These are phyloP conservation scores for Vimba vimba DNA, from an alignment of 2,113 vertebrate genomes.

Conservation along the genomic window DNA sequence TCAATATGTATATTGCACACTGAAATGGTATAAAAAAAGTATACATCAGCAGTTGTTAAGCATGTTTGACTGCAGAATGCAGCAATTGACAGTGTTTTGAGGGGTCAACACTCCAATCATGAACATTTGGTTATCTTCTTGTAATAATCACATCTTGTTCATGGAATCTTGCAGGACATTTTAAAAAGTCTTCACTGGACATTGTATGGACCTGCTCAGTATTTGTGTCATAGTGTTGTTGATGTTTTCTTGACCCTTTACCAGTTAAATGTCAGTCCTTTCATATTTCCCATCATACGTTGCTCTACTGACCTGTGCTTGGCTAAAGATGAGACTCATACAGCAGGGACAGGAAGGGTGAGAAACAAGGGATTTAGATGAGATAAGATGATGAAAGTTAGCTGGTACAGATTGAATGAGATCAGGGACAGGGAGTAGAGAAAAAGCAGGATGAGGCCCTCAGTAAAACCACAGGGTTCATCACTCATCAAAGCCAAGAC, in stretches of 20 bases:
- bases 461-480: slow-evolving; percentile 31
- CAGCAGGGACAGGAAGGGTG: slow-evolving; percentile 2
- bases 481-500: slow-evolving; percentile 20
- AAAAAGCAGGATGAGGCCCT: background rate
- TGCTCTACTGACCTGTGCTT: slow-evolving; percentile 41
- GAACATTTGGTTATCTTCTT: background rate
- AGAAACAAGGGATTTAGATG: slow-evolving; percentile 37
- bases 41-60: background rate
- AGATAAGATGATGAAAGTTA: slow-evolving; percentile 34
- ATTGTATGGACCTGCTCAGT: background rate
- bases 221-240: slow-evolving; percentile 23
- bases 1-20: background rate
- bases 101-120: background rate
- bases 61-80: background rate
- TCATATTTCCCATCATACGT: slow-evolving; percentile 1
- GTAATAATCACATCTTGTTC: background rate
- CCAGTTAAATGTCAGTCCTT: slow-evolving; percentile 26
- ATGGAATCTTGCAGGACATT: background rate
- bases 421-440: slow-evolving; percentile 29
- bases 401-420: slow-evolving; percentile 24
- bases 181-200: background rate
- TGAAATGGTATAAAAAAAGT: background rate
- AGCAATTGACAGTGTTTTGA: background rate
- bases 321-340: slow-evolving; percentile 31
- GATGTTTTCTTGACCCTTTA: background rate